These are phyloP conservation scores for Cremastobaeus sp. DNA, from an alignment of 2,888 invertebrate genomes.

Conservation along the genomic window DNA sequence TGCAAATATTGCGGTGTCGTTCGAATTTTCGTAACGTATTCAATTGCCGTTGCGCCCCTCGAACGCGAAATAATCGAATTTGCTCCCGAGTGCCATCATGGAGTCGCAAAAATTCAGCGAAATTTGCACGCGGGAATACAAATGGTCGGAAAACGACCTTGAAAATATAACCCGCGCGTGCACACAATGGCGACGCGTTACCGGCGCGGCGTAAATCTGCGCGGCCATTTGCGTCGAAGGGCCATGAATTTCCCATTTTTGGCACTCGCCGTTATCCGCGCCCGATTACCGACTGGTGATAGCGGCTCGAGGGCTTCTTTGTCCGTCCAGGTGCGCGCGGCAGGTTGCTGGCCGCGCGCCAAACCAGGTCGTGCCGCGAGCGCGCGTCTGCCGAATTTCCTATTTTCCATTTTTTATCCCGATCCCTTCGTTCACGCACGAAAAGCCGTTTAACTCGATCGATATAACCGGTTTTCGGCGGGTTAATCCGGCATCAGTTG, in stretches of 20 bases:
- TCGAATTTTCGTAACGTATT: too few species aligned
- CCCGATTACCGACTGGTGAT: slow-evolving; percentile 48
- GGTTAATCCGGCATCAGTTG: slow-evolving; percentile 42
- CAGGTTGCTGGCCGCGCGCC: slow-evolving; percentile 69
- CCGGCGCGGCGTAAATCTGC: slow-evolving; percentile 54
- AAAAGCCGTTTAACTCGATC: slow-evolving; percentile 52
- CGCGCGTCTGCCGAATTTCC: slow-evolving; percentile 42
- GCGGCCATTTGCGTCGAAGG: slow-evolving; percentile 36
- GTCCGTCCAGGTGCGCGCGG: slow-evolving; percentile 69
- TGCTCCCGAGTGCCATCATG: too few species aligned
- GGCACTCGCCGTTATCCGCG: slow-evolving; percentile 48
- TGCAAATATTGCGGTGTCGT: slow-evolving; percentile 18
- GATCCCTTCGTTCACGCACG: slow-evolving; percentile 14
- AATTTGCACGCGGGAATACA: too few species aligned
- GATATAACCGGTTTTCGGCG: slow-evolving; percentile 46
- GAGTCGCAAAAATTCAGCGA: too few species aligned
- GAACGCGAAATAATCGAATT: too few species aligned
- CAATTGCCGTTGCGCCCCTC: too few species aligned
- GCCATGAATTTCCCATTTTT: slow-evolving; percentile 61
- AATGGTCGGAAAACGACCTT: slow-evolving; percentile 32
- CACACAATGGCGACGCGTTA: slow-evolving; percentile 35
- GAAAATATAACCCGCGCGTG: slow-evolving; percentile 49
- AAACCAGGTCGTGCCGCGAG: slow-evolving; percentile 68
- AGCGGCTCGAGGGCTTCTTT: slow-evolving; percentile 67
- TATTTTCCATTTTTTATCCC: slow-evolving; percentile 47